Evolutionary conservation across 2,797 vertebrate species (phyloP).

Genomic region (Acipenser ruthenus): DNA sequence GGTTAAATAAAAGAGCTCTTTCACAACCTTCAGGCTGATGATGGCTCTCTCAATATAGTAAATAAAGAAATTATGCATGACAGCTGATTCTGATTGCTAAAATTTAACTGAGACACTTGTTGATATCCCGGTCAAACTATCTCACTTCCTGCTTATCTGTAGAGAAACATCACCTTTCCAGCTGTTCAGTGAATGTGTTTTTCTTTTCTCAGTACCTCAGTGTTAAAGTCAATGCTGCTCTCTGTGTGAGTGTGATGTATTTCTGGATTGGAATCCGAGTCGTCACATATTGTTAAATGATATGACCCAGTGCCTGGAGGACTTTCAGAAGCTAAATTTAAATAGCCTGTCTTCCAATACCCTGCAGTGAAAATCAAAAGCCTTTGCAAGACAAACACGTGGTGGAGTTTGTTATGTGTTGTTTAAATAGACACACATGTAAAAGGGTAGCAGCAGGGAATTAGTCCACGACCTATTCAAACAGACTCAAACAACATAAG

Average conservation of each 20-base stretch:
- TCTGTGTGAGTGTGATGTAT: slow-evolving; percentile 12
- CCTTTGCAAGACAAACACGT: no score
- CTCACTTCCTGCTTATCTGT: no score
- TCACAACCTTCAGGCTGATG: slow-evolving; percentile 16
- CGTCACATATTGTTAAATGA: slow-evolving; percentile 13
- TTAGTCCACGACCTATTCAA: no score
- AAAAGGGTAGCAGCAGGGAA: no score
- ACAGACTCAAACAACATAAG: no score
- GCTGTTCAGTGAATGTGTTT: not conserved
- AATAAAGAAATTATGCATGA: slow-evolving; percentile 24
- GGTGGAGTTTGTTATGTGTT: no score
- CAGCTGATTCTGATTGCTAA: not conserved
- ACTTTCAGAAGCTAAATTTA: slow-evolving; percentile 20
- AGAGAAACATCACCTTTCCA: no score
- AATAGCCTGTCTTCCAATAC: not conserved
- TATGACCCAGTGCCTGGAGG: slow-evolving; percentile 22
- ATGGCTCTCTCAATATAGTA: slow-evolving; percentile 14
- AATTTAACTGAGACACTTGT: no score
- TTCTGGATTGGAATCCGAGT: slow-evolving; percentile 4
- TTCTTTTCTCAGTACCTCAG: not conserved
- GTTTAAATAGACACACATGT: no score
- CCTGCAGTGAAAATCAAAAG: no score
- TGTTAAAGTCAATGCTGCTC: slow-evolving; percentile 4
- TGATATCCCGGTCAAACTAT: no score
- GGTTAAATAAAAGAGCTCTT: slow-evolving; percentile 19